Percentiles rank a stretch among this genome's conserved stretches.
These are phyloP conservation scores for Podilymbus podiceps DNA, from an alignment of 2,113 vertebrate genomes.

Conservation along the genomic window DNA sequence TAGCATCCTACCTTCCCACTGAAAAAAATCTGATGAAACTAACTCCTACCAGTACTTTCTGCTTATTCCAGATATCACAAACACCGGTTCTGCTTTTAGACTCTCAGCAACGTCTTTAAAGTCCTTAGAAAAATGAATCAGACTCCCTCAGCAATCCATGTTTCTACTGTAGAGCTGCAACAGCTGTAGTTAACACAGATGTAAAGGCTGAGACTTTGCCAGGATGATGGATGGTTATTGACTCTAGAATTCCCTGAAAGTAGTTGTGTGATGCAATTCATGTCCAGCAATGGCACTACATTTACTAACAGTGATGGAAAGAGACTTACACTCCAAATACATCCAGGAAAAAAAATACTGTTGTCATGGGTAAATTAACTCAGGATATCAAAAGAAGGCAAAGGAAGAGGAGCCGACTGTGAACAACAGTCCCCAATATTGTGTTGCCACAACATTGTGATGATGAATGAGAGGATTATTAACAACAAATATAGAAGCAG, in stretches of 20 bases:
- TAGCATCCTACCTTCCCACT: neutral
- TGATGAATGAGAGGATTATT: neutral
- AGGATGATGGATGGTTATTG: constrained; percentile 10
- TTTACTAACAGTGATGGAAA: neutral
- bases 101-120: neutral
- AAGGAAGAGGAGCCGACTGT: neutral
- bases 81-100: neutral
- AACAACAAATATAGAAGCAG: neutral
- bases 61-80: neutral
- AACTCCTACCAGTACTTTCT: neutral
- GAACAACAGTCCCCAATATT: neutral
- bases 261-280: neutral
- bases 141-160: neutral
- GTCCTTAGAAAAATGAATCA: neutral
- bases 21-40: neutral
- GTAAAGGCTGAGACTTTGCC: neutral
- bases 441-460: neutral
- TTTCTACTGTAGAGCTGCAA: neutral
- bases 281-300: neutral
- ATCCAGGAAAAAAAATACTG: neutral
- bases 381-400: neutral
- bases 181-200: neutral
- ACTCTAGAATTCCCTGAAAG: constrained; percentile 13
- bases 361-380: neutral
- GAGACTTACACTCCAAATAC: neutral